Conservation (phyloP, 2,888 invertebrate genomes). For the Drosophila paracracens region DNA sequence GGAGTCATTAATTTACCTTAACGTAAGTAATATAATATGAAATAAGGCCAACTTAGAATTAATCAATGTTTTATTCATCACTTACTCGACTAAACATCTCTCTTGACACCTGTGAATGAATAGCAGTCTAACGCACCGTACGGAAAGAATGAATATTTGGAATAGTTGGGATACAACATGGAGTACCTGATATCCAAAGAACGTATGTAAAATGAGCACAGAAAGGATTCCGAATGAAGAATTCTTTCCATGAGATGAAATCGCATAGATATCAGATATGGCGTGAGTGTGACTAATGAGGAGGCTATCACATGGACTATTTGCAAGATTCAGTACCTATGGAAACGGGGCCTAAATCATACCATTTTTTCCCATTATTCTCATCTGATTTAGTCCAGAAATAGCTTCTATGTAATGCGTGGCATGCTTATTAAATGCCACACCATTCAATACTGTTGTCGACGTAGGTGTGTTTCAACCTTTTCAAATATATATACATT, state of each 20-base stretch:
- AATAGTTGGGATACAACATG: conserved; percentile 35
- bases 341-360: conserved; percentile 53
- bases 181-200: conserved; percentile 45
- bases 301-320: conserved; percentile 60
- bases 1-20: background rate
- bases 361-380: conserved; percentile 29
- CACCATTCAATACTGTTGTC: conserved; percentile 62
- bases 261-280: conserved; percentile 64
- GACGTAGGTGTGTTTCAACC: conserved; percentile 49
- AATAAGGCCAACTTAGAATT: background rate
- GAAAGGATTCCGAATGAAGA: background rate
- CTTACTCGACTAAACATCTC: conserved; percentile 10
- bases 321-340: conserved; percentile 63
- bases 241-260: background rate
- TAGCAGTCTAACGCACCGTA: background rate
- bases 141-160: conserved; percentile 9
- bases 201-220: conserved; percentile 46
- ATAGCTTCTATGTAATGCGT: conserved; percentile 60
- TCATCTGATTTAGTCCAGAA: conserved; percentile 61
- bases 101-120: background rate
- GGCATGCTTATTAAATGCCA: conserved; percentile 61
- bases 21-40: background rate
- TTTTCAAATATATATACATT: background rate
- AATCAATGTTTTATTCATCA: conserved; percentile 5
- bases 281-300: conserved; percentile 51